Evolutionary conservation across 2,888 invertebrate genomes (phyloP).

Genomic region (Pandemis cinnamomeana): DNA sequence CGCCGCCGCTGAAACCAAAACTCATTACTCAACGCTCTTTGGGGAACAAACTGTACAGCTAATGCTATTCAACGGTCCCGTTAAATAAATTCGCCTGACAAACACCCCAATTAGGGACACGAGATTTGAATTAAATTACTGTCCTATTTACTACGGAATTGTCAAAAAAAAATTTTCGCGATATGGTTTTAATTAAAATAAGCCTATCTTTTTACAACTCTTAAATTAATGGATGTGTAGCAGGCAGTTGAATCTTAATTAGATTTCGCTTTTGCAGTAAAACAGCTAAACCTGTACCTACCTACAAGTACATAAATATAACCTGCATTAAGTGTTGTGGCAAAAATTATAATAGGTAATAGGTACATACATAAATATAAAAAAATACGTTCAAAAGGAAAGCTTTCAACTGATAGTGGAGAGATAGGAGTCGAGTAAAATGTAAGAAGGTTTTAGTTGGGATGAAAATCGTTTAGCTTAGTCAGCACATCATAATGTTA

Average conservation of each 20-base stretch:
- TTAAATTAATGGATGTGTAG: constrained; percentile 25
- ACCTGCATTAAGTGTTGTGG: too few species aligned
- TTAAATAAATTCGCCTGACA: constrained; percentile 44
- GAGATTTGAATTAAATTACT: constrained; percentile 42
- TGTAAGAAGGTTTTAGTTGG: too few species aligned
- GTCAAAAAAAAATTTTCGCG: constrained; percentile 37
- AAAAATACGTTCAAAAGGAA: too few species aligned
- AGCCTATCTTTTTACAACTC: constrained; percentile 33
- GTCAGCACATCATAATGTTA: too few species aligned
- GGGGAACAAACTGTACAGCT: constrained; percentile 47
- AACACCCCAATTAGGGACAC: constrained; percentile 44
- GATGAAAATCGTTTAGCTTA: too few species aligned
- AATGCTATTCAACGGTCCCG: constrained; percentile 45
- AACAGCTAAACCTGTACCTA: background rate
- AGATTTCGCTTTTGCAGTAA: background rate
- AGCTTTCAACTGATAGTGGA: too few species aligned
- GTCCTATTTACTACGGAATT: constrained; percentile 41
- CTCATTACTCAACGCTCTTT: constrained; percentile 60
- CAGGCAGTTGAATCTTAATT: constrained; percentile 29
- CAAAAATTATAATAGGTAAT: too few species aligned
- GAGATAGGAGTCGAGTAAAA: too few species aligned
- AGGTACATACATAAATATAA: too few species aligned
- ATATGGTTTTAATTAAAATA: constrained; percentile 41
- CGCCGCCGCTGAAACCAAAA: constrained; percentile 43
- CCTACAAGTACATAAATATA: too few species aligned